phyloP scores from a whole-genome alignment of 2,113 vertebrate species.

The Amphiprion percula region DNA sequence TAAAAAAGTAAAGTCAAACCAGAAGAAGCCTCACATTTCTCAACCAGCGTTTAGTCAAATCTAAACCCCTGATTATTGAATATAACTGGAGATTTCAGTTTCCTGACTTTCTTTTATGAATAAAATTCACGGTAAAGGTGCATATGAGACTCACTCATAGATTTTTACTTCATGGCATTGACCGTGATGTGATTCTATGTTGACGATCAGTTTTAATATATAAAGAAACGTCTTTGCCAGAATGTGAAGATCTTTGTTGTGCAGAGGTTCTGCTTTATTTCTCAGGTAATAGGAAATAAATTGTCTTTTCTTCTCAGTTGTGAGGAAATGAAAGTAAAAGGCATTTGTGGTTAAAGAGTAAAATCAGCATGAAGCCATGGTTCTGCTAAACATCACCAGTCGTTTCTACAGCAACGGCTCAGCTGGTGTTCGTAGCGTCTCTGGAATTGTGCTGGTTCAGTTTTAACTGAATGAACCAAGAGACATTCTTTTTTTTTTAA shows the following conservation, averaged over 20 bases:
- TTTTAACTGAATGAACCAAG: neutral
- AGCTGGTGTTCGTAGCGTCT: neutral
- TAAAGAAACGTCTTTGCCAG: too few species aligned
- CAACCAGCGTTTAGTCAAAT: too few species aligned
- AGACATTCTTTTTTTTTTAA: neutral
- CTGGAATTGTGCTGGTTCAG: neutral
- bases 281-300: slow-evolving; percentile 19
- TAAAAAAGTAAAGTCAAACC: too few species aligned
- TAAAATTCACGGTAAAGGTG: too few species aligned
- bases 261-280: slow-evolving; percentile 12
- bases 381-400: slow-evolving; percentile 34
- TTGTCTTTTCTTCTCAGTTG: neutral
- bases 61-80: too few species aligned
- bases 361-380: slow-evolving; percentile 29
- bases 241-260: neutral
- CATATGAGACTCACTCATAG: too few species aligned
- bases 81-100: too few species aligned
- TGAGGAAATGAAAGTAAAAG: neutral
- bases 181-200: too few species aligned
- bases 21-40: too few species aligned
- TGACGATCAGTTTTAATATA: too few species aligned
- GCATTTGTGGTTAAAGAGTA: neutral
- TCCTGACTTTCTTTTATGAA: too few species aligned
- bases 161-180: too few species aligned
- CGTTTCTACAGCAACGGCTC: slow-evolving; percentile 12